A percentile compares a stretch with the other conserved stretches of the same genome.
phyloP scores from a whole-genome alignment of 2,797 vertebrate species.

The Poeciliopsis presidionis region DNA sequence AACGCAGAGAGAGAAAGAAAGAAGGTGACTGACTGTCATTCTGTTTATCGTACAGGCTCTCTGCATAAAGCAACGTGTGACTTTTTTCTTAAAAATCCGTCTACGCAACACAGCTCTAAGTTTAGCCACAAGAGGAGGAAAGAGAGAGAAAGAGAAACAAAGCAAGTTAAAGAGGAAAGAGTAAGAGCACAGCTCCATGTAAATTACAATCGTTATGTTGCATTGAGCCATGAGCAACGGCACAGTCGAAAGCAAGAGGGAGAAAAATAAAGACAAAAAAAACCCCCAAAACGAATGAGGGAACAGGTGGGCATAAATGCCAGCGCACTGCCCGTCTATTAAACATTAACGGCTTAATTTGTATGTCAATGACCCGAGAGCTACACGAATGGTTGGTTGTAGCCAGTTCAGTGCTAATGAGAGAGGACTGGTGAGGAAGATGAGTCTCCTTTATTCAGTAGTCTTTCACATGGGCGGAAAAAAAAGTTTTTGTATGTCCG shows the following conservation, averaged over 20 bases:
- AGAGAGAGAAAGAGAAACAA: conserved; percentile 53
- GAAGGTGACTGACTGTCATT: conserved; percentile 71
- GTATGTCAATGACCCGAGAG: conserved; percentile 85
- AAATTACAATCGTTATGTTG: conserved; percentile 94
- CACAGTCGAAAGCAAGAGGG: conserved; percentile 81
- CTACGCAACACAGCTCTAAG: conserved; percentile 92
- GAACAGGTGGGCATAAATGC: conserved; percentile 70
- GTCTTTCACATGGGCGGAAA: conserved; percentile 75
- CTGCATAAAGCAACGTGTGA: conserved; percentile 79
- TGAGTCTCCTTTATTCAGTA: conserved; percentile 72
- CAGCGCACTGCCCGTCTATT: conserved; percentile 81
- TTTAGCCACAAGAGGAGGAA: conserved; percentile 83
- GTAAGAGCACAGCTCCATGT: conserved; percentile 90
- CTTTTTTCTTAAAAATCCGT: conserved; percentile 75
- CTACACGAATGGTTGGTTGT: conserved; percentile 36
- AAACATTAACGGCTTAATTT: conserved; percentile 88
- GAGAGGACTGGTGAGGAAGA: conserved; percentile 6
- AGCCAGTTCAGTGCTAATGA: conserved; percentile 73
- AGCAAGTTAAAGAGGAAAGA: conserved; percentile 72
- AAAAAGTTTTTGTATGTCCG: conserved; percentile 65
- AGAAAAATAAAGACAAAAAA: conserved; percentile 5
- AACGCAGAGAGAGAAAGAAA: conserved; percentile 54
- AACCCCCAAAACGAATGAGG: conserved; percentile 53
- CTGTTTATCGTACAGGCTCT: conserved; percentile 77
- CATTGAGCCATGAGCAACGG: conserved; percentile 86